These are phyloP conservation scores for Harpalus rubripes DNA, from an alignment of 2,888 invertebrate species.

Conservation along the genomic window DNA sequence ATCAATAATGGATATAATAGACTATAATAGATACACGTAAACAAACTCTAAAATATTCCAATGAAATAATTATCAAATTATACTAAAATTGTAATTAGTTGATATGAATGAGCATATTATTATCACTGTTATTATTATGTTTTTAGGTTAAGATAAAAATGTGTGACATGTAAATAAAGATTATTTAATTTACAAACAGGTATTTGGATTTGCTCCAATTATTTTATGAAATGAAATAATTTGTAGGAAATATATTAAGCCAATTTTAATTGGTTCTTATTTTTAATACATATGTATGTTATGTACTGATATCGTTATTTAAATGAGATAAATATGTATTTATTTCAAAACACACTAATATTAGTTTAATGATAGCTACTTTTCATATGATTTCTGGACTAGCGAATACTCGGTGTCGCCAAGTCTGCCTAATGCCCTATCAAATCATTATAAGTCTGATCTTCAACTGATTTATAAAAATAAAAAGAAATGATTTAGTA, in stretches of 20 bases:
- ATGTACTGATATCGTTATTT: too few species aligned
- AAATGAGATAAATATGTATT: too few species aligned
- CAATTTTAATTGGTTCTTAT: neutral
- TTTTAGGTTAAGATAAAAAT: slow-evolving; percentile 1
- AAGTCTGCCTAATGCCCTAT: too few species aligned
- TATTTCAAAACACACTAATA: too few species aligned
- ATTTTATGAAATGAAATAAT: slow-evolving; percentile 4
- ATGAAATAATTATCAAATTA: slow-evolving; percentile 30
- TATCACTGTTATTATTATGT: slow-evolving; percentile 5
- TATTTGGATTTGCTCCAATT: neutral
- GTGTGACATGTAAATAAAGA: neutral
- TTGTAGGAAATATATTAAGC: neutral
- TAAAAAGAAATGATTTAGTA: too few species aligned
- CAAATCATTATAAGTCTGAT: too few species aligned
- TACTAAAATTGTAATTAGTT: slow-evolving; percentile 34
- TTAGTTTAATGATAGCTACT: too few species aligned
- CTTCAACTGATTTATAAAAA: too few species aligned
- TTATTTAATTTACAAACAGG: neutral
- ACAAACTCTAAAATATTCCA: slow-evolving; percentile 23
- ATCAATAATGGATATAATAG: slow-evolving; percentile 20
- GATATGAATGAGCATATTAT: slow-evolving; percentile 40
- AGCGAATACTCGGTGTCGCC: too few species aligned
- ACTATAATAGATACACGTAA: neutral
- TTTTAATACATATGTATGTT: neutral
- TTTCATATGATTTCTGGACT: too few species aligned